These are phyloP conservation scores for Xiphorhynchus erythropygius DNA, from an alignment of 2,797 vertebrate species.

Conservation along the genomic window DNA sequence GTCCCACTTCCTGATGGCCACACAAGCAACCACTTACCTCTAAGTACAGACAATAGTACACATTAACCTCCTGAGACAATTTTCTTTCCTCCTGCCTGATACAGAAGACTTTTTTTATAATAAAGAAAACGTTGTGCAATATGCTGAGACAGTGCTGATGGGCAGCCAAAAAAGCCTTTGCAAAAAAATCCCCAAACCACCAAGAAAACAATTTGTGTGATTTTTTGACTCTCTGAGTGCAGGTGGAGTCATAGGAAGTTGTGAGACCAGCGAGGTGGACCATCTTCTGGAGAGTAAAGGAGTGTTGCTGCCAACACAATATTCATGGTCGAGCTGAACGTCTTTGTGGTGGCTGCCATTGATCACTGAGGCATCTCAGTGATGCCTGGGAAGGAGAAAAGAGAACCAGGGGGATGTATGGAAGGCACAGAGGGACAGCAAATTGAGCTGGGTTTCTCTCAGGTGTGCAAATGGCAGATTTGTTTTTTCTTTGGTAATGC, in stretches of 20 bases:
- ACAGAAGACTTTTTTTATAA: slow-evolving; percentile 77
- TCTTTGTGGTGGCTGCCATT: neutral
- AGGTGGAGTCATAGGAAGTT: neutral
- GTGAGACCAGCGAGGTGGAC: neutral
- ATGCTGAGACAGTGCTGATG: slow-evolving; percentile 66
- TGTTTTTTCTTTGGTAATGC: neutral
- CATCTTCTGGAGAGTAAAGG: neutral
- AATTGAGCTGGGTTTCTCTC: neutral
- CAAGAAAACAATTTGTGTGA: slow-evolving; percentile 1
- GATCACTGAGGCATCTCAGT: neutral
- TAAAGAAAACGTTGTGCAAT: slow-evolving; percentile 78
- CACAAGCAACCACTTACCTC: slow-evolving; percentile 83
- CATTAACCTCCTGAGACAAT: slow-evolving; percentile 75
- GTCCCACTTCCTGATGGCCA: slow-evolving; percentile 79
- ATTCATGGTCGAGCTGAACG: accelerated
- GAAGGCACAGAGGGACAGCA: neutral
- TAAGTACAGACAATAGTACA: slow-evolving; percentile 75
- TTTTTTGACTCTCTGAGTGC: slow-evolving; percentile 46
- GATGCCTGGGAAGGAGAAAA: neutral
- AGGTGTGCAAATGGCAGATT: neutral
- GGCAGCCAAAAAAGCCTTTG: slow-evolving; percentile 58
- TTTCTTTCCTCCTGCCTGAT: slow-evolving; percentile 62
- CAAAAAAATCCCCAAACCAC: neutral
- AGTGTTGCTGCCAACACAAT: neutral
- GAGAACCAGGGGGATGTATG: neutral